Evolutionary conservation across 2,113 vertebrate genomes (phyloP).

Genomic region (Nothoprocta pentlandii): DNA sequence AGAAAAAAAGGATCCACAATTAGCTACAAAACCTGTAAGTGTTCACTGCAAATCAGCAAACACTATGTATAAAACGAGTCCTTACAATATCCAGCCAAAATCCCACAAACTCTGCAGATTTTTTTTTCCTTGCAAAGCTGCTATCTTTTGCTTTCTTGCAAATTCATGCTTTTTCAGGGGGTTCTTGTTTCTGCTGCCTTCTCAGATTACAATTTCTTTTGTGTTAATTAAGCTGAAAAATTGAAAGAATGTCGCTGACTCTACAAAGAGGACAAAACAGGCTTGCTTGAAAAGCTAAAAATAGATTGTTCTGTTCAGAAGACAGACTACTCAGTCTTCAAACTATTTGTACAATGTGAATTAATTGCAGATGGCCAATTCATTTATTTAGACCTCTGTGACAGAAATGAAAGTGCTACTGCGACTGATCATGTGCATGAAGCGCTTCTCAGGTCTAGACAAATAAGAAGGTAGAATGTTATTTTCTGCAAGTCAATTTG

Average conservation of each 20-base stretch:
- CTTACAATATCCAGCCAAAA: neutral
- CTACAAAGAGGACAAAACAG: conserved; percentile 79
- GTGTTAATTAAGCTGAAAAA: conserved; percentile 80
- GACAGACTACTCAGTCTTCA: conserved; percentile 72
- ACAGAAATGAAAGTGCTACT: conserved; percentile 44
- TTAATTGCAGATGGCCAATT: conserved; percentile 73
- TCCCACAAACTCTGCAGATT: neutral
- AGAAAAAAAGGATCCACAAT: neutral
- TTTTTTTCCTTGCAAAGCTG: conserved; percentile 13
- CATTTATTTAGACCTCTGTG: conserved; percentile 64
- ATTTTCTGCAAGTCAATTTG: neutral
- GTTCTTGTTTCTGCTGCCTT: conserved; percentile 68
- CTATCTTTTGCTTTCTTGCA: conserved; percentile 57
- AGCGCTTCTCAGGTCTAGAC: neutral
- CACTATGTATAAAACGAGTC: neutral
- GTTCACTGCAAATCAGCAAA: neutral
- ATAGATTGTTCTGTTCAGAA: conserved; percentile 74
- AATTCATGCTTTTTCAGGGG: conserved; percentile 61
- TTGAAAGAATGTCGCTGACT: conserved; percentile 80
- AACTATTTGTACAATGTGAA: conserved; percentile 60
- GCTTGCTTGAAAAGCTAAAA: conserved; percentile 75
- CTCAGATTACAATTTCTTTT: conserved; percentile 79
- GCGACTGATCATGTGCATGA: neutral
- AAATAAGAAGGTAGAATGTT: neutral
- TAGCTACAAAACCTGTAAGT: neutral